Conservation (phyloP, 2,888 invertebrate species). For the Adineta ricciae region DNA sequence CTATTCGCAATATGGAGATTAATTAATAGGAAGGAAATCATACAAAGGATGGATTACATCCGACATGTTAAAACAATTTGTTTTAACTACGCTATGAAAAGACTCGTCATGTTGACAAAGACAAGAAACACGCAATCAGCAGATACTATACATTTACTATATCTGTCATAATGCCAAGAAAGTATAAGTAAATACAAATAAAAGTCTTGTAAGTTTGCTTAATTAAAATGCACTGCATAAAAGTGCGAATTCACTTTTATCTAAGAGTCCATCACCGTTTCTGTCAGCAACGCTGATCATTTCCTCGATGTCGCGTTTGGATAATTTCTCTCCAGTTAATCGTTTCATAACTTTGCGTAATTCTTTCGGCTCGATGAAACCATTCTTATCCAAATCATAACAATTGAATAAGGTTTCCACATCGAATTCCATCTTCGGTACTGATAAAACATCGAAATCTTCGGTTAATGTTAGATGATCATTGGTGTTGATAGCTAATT, state of each 20-base stretch:
- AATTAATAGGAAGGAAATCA: background rate
- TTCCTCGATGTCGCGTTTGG: background rate
- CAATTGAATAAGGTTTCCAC: slow-evolving; percentile 20
- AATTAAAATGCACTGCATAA: background rate
- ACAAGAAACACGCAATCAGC: background rate
- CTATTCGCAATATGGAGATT: background rate
- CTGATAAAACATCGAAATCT: background rate
- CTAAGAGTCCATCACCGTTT: slow-evolving; percentile 7
- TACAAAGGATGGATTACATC: slow-evolving; percentile 5
- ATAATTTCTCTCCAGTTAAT: background rate
- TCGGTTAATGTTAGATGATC: background rate
- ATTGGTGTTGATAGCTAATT: background rate
- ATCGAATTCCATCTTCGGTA: background rate
- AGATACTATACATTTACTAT: background rate
- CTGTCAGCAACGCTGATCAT: background rate
- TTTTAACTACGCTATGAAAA: background rate
- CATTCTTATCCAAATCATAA: slow-evolving; percentile 12
- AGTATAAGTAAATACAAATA: background rate
- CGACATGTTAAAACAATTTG: background rate
- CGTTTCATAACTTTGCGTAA: slow-evolving; percentile 14
- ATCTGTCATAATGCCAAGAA: background rate
- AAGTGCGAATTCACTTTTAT: background rate
- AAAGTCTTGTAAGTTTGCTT: background rate
- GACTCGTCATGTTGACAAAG: background rate
- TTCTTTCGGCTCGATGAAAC: slow-evolving; percentile 1